These are phyloP conservation scores for Eunapius fragilis DNA, from an alignment of 37 sponge, comb jelly and placozoan genomes.

Conservation along the genomic window DNA sequence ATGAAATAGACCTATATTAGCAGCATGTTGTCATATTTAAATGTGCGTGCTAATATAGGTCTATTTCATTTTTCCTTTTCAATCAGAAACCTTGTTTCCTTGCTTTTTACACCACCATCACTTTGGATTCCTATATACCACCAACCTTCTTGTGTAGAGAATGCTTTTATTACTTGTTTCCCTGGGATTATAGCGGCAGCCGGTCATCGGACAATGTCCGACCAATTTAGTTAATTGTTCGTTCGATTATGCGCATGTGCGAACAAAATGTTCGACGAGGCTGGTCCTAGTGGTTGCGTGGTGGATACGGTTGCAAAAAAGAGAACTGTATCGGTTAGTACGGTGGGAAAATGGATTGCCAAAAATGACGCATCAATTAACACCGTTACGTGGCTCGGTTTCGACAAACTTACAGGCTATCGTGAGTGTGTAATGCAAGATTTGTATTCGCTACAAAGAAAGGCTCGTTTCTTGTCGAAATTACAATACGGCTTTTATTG, in stretches of 20 bases:
- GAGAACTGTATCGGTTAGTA: conserved; percentile 1
- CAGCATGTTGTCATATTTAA: no score
- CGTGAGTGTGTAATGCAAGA: background rate
- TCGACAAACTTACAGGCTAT: background rate
- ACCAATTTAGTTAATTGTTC: background rate
- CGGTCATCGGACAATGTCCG: background rate
- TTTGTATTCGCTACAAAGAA: background rate
- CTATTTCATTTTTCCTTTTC: no score
- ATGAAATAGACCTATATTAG: no score
- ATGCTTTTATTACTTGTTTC: no score
- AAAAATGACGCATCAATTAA: background rate
- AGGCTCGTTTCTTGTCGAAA: background rate
- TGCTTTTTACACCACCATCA: no score
- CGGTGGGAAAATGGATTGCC: background rate
- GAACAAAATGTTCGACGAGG: background rate
- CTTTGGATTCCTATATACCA: no score
- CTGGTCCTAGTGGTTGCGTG: background rate
- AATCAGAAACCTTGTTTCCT: no score
- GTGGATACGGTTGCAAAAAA: background rate
- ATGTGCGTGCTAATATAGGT: no score
- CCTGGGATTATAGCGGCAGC: background rate
- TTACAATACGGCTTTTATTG: background rate
- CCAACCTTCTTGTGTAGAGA: no score
- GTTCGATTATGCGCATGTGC: background rate
- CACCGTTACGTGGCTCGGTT: background rate